Percentiles rank a stretch among this genome's conserved stretches.
Conservation (phyloP, 1,140 invertebrate genomes). For the Philotrypesis tridentata region DNA sequence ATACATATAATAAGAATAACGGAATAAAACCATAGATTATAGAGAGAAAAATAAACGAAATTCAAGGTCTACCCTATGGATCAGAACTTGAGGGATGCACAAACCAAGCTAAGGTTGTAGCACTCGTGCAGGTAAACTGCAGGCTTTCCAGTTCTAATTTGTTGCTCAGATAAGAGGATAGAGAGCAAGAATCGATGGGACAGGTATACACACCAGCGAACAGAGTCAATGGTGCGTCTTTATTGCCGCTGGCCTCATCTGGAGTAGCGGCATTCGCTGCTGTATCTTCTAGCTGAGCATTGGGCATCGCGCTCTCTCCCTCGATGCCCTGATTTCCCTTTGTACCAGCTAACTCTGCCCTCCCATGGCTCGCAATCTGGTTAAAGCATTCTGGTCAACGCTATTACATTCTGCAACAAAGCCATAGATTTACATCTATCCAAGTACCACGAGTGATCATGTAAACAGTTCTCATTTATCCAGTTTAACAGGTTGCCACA, state of each 20-base stretch:
- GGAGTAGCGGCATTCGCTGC: background rate
- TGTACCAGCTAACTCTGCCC: background rate
- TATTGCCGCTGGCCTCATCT: slow-evolving; percentile 49
- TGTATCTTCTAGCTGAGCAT: slow-evolving; percentile 16
- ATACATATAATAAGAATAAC: background rate
- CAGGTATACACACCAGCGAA: slow-evolving; percentile 62
- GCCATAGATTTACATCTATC: too few relatives aligned
- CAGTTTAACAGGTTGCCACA: slow-evolving; percentile 7
- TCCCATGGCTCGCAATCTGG: slow-evolving; percentile 10
- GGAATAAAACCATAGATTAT: slow-evolving; percentile 24
- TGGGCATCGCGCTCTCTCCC: slow-evolving; percentile 23
- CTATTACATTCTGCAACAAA: slow-evolving; percentile 13
- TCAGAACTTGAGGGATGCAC: background rate
- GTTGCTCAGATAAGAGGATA: background rate
- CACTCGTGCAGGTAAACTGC: background rate
- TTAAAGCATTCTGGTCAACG: slow-evolving; percentile 9
- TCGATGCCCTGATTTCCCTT: slow-evolving; percentile 20
- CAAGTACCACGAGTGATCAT: background rate
- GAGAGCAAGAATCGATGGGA: background rate
- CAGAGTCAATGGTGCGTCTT: slow-evolving; percentile 65
- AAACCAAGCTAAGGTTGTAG: background rate
- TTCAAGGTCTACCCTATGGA: background rate
- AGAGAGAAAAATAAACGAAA: background rate
- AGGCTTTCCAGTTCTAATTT: slow-evolving; percentile 18
- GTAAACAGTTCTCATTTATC: background rate